These are phyloP conservation scores for Stomatorhinus walkeri DNA, from an alignment of 2,797 vertebrate species.

Conservation along the genomic window DNA sequence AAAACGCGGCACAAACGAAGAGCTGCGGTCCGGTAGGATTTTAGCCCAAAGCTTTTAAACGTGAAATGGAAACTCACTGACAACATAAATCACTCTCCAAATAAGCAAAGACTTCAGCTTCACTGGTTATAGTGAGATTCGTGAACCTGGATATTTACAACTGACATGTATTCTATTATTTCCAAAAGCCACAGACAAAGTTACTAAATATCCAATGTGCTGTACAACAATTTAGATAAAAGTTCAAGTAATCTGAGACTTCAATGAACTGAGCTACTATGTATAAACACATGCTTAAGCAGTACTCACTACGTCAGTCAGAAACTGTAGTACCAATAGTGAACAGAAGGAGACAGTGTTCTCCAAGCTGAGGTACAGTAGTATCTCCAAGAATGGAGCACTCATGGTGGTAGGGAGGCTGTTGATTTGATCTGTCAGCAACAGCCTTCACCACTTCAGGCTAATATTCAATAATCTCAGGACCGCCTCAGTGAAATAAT, in stretches of 20 bases:
- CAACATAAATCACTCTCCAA: background rate
- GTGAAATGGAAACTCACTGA: background rate
- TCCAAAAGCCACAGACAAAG: background rate
- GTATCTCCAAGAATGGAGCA: slow-evolving; percentile 26
- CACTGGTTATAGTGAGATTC: background rate
- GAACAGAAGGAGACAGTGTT: slow-evolving; percentile 50
- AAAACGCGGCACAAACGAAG: background rate
- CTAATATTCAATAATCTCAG: slow-evolving; percentile 54
- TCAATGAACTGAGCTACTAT: background rate
- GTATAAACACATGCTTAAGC: background rate
- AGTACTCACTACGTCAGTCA: background rate
- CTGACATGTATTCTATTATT: background rate
- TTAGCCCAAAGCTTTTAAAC: background rate
- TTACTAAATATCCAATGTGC: background rate
- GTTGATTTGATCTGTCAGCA: slow-evolving; percentile 51
- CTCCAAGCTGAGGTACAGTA: slow-evolving; percentile 26
- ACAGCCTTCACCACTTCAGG: slow-evolving; percentile 45
- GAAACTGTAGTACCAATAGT: background rate
- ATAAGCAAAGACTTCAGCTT: background rate
- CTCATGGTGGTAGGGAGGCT: slow-evolving; percentile 32
- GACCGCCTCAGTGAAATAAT: slow-evolving; percentile 36
- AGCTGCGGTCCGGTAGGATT: background rate
- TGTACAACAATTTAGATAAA: background rate
- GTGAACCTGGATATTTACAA: background rate
- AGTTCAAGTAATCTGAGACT: background rate